These are phyloP conservation scores for Liolophura sinensis DNA, from an alignment of 1,140 invertebrate genomes.

Conservation along the genomic window DNA sequence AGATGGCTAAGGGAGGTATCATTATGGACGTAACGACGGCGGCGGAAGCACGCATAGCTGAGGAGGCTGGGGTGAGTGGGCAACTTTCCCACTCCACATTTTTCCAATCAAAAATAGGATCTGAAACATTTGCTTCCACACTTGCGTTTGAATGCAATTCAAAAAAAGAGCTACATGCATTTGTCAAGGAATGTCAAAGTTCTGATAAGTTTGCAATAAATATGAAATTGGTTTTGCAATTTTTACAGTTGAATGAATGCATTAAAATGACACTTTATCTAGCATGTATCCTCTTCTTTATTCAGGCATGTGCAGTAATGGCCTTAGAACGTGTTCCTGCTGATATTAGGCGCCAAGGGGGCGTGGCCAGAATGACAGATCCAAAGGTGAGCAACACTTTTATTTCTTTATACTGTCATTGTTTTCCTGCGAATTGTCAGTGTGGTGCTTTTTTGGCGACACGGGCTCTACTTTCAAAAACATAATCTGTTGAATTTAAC, in stretches of 20 bases:
- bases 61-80: slow-evolving; percentile 43
- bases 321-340: slow-evolving; percentile 50
- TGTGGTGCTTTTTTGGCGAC: too few species aligned
- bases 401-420: slow-evolving; percentile 1
- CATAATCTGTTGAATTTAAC: too few species aligned
- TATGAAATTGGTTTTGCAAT: too few species aligned
- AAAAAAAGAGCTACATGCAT: background rate
- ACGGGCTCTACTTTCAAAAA: too few species aligned
- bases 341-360: slow-evolving; percentile 49
- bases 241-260: too few species aligned
- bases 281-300: background rate
- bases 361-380: slow-evolving; percentile 52
- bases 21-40: slow-evolving; percentile 52
- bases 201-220: too few species aligned
- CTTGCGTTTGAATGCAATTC: background rate
- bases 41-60: slow-evolving; percentile 47
- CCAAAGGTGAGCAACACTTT: slow-evolving; percentile 38
- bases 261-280: too few species aligned
- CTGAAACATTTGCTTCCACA: background rate
- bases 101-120: background rate
- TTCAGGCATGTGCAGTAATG: slow-evolving; percentile 53
- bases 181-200: too few species aligned
- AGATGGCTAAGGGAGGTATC: slow-evolving; percentile 54
- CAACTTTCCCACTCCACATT: too few species aligned
- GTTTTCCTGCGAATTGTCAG: background rate